Conservation (phyloP, 2,113 vertebrate species). For the Martes martes region DNA sequence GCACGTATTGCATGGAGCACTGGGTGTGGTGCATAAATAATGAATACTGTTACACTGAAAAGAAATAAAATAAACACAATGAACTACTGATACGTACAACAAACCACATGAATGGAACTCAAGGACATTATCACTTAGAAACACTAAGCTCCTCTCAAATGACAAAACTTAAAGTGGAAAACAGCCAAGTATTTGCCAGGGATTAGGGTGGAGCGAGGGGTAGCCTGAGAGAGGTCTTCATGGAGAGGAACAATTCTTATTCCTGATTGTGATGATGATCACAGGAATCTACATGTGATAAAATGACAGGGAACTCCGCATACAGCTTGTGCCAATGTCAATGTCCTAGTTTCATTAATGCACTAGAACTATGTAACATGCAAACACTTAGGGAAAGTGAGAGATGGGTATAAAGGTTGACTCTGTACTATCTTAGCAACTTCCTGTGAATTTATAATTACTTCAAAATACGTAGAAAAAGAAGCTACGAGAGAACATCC, state of each 20-base stretch:
- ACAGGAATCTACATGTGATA: neutral
- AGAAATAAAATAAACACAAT: neutral
- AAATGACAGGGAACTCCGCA: neutral
- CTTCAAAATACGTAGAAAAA: neutral
- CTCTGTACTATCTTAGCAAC: neutral
- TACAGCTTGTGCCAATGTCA: neutral
- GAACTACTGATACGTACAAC: neutral
- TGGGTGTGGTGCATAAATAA: too few species aligned
- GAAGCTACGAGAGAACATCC: neutral
- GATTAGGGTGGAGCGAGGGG: neutral
- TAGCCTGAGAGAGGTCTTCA: neutral
- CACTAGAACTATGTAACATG: neutral
- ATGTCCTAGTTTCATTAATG: neutral
- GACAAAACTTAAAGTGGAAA: neutral
- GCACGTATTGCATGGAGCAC: too few species aligned
- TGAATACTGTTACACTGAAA: too few species aligned
- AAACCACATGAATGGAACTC: neutral
- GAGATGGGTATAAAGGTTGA: neutral
- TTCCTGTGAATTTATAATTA: neutral
- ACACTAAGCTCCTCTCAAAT: neutral
- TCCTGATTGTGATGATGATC: neutral
- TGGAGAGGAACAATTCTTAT: neutral
- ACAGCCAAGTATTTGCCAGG: neutral
- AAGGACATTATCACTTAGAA: neutral
- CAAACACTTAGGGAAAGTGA: neutral